These are phyloP conservation scores for Gnathonemus echidnorhynchus DNA, from an alignment of 2,113 vertebrate species.

Conservation along the genomic window DNA sequence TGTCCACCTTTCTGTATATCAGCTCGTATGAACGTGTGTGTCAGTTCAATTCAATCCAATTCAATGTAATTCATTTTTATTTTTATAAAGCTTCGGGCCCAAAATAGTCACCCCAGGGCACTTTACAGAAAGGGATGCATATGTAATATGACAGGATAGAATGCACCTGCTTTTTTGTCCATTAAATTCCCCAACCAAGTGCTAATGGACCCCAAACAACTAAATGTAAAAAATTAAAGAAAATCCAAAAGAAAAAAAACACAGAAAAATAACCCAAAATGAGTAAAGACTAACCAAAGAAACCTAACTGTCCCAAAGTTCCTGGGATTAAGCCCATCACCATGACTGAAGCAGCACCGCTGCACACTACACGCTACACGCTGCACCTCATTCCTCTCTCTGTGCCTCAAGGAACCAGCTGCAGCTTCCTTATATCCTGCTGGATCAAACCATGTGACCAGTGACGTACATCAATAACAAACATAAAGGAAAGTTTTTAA, in stretches of 20 bases:
- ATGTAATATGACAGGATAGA: background rate
- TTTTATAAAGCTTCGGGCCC: background rate
- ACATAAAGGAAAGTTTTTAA: background rate
- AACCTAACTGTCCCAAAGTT: background rate
- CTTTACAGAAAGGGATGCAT: background rate
- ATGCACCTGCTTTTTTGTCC: background rate
- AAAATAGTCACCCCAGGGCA: background rate
- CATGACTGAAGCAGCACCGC: no score
- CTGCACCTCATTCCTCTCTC: background rate
- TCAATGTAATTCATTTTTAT: background rate
- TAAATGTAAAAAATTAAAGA: background rate
- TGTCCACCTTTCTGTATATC: background rate
- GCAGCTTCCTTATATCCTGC: background rate
- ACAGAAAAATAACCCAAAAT: background rate
- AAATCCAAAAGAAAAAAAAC: background rate
- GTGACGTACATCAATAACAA: background rate
- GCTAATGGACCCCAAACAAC: background rate
- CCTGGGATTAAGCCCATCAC: background rate
- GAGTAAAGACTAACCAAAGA: background rate
- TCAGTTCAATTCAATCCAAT: background rate
- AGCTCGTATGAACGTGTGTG: background rate
- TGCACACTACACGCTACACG: no score
- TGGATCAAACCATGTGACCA: background rate
- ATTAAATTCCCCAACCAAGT: background rate
- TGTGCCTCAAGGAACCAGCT: background rate